A percentile compares a stretch with the other conserved stretches of the same genome.
Evolutionary conservation across 2,113 vertebrate genomes (phyloP).

Genomic region (Otocyon megalotis): DNA sequence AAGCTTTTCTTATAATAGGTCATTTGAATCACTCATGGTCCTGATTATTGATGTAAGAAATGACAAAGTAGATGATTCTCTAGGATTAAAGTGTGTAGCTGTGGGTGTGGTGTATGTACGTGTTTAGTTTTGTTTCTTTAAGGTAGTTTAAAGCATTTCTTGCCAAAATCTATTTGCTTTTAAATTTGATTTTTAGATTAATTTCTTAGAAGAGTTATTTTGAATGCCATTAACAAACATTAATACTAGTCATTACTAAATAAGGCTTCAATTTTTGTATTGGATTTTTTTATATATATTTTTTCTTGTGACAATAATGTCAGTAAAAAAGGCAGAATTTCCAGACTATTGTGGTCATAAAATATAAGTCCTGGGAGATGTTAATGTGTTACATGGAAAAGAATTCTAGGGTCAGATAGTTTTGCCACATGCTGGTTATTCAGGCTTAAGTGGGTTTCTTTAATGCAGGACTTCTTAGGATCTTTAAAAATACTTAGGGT

Average conservation of each 20-base stretch:
- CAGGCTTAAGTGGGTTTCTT: slow-evolving; percentile 12
- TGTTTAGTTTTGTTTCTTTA: slow-evolving; percentile 6
- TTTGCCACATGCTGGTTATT: slow-evolving; percentile 15
- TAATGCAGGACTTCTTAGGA: background rate
- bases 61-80: background rate
- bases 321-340: background rate
- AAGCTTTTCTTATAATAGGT: background rate
- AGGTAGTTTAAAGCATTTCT: slow-evolving; percentile 43
- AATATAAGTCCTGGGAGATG: background rate
- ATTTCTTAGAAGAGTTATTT: slow-evolving; percentile 49
- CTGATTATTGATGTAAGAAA: slow-evolving; percentile 20
- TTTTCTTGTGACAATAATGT: background rate
- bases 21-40: background rate
- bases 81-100: background rate
- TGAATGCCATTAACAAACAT: background rate
- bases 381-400: slow-evolving; percentile 17
- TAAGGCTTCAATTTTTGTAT: background rate
- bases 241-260: slow-evolving; percentile 1
- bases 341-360: background rate
- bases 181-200: slow-evolving; percentile 58
- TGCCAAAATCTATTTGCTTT: slow-evolving; percentile 12
- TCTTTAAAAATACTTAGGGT: background rate
- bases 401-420: background rate
- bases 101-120: background rate
- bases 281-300: background rate